Evolutionary conservation across 2,797 vertebrate species (phyloP).

Genomic region (Setipinna tenuifilis): DNA sequence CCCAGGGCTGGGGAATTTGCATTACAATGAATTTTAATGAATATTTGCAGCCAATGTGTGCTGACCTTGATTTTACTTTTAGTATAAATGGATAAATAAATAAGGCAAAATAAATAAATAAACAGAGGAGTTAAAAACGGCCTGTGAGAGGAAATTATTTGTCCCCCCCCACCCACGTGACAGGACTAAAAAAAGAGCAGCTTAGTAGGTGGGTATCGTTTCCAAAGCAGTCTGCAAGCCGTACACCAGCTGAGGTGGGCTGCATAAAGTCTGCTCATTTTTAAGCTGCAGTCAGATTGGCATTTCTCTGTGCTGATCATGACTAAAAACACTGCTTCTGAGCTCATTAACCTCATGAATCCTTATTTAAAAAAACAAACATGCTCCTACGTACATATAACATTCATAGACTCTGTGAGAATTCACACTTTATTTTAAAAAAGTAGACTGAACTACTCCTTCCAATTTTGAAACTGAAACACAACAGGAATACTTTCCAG

Average conservation of each 20-base stretch:
- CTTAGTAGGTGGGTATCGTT: constrained; percentile 10
- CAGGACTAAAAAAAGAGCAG: constrained; percentile 51
- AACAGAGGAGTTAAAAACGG: constrained; percentile 33
- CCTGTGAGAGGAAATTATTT: constrained; percentile 51
- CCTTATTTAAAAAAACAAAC: no score
- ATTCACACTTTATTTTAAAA: neutral
- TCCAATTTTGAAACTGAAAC: neutral
- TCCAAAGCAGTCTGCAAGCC: neutral
- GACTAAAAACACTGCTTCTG: neutral
- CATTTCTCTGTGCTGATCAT: neutral
- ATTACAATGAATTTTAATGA: constrained; percentile 80
- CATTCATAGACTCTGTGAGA: neutral
- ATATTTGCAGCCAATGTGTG: constrained; percentile 63
- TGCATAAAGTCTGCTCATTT: neutral
- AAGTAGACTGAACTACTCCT: neutral
- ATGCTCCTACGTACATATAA: neutral
- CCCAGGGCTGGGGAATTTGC: constrained; percentile 69
- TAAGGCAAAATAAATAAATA: constrained; percentile 47
- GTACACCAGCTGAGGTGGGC: neutral
- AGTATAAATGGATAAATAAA: constrained; percentile 76
- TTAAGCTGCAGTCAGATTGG: neutral
- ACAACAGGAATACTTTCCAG: neutral
- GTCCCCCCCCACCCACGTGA: constrained; percentile 53
- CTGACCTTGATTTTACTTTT: constrained; percentile 79
- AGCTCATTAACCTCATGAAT: neutral